Evolutionary conservation across 2,113 vertebrate species (phyloP), one percentile per base, ranked within the genome.

Genomic region (Laterallus jamaicensis): DNA sequence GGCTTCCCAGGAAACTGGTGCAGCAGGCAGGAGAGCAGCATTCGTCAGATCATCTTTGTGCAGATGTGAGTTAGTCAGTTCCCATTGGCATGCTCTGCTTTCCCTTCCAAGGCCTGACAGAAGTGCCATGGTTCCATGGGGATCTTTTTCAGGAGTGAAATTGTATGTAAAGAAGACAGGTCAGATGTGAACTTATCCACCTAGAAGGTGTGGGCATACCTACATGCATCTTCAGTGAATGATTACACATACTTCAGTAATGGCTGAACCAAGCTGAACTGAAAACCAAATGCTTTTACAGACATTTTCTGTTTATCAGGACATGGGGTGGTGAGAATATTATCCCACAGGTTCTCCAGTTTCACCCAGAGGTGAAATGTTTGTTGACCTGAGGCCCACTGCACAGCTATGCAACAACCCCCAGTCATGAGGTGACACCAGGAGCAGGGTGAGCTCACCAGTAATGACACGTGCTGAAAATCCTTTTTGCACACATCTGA

Each of bases 111-210:
- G 1, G 2, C 15, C 29, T 62, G 37, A 24, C 71, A 42, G 31
- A 77, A 77, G 47, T 35, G 37, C 71, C 28, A 13, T 11, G 15
- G 40, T 31, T 66, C 21, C 35, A 7, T 3, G 9, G n/a, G 14
- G 42, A 49, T n/a, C 15, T 56, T 69, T 77, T 35, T 31, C 13
- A 44, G 63, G 31, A 22, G 39, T 54, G 11, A 58, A 78, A 58
- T 58, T 0, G 0, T 15, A 9, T 4, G 20, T 84, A 31, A 88
- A 54, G 3, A 17, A 78, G 56, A 39, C 58, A 20, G 10, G 8
- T 66, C 29, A 39, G 0, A 58, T 37, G 6, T 25, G 47, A 75
- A 54, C 59, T 60, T 63, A 60, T 49, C 32, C 73, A 29, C 52
- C 22, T 18, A 25, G 59, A 18, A 77, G 16, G 21, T 60, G 19